A percentile compares a stretch with the other conserved stretches of the same genome.
phyloP scores from a whole-genome alignment of 2,113 vertebrate genomes.

The Apeltes quadracus region DNA sequence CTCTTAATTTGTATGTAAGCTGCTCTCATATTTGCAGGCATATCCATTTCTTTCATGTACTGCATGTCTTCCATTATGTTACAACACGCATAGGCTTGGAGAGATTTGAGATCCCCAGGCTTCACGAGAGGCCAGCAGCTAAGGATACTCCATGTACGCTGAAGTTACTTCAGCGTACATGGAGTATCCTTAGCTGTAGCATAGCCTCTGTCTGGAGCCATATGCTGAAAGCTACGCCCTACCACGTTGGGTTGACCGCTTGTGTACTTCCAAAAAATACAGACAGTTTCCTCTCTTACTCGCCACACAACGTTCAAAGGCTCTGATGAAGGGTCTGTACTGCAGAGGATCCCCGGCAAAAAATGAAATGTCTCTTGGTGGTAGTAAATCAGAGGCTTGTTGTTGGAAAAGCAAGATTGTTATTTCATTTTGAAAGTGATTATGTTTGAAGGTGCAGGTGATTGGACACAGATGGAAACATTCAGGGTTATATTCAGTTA shows the following conservation, averaged over 20 bases:
- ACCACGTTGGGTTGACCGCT: conserved; percentile 4
- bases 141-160: no score
- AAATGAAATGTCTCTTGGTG: not conserved
- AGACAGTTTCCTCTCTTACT: not conserved
- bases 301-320: conserved; percentile 10
- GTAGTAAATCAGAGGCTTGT: not conserved
- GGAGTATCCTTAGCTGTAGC: not conserved
- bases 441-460: no score
- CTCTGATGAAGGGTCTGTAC: conserved; percentile 7
- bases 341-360: not conserved
- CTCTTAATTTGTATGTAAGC: not conserved
- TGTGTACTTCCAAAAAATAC: not conserved
- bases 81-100: conserved; percentile 3
- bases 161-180: no score
- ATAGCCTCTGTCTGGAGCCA: conserved; percentile 8
- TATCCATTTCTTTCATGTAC: not conserved
- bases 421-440: conserved; percentile 16
- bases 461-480: no score
- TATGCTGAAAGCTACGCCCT: not conserved
- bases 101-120: not conserved
- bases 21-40: not conserved
- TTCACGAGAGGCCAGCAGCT: not conserved
- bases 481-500: no score
- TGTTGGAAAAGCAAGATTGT: conserved; percentile 2
- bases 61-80: not conserved